Base-by-base conservation (phyloP, 30 jellyfish, hydroid and myxozoan species). In the Sanderia malayensis region DNA sequence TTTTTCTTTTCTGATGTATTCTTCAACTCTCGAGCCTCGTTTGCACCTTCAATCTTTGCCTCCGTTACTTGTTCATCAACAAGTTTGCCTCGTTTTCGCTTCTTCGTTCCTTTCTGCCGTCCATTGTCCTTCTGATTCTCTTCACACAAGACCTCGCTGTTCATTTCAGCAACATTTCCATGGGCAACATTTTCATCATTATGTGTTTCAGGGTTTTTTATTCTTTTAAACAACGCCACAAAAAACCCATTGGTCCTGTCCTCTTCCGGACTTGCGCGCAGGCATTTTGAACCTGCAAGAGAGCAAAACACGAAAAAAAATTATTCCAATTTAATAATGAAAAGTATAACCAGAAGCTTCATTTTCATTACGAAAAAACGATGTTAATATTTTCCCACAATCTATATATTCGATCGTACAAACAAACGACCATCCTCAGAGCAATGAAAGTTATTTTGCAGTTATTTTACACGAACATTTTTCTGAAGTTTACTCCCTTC, bases 241-340 rank as follows among this genome's bases (percentile, higher is more conserved):
- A 90, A 90, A 65, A 90, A 90, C 0, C 98, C 98, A 52, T 90
- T 90, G 18, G 98, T 90, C 8, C 31, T 52, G 65, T 84, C 95
- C 7, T 28, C 53, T 8, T 78, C 94, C 2, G 98, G 94, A 45
- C 77, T 60, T 1, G 98, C 98, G 1, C 98, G 91, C 1, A 90
- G 49, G 45, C 98, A 90, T 25, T 70, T 67, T 18, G 65, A 49
- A 19, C 97, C 98, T 83, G 33, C 21, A 65, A 33, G 23, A 27
- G 30, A 44, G 47, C 61, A 46, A 10, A 46, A 28, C 4, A 20
- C 24, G 17, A 65, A n/a, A n/a, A n/a, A n/a, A n/a, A n/a, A n/a
- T n/a, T n/a, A n/a, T n/a, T n/a, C n/a, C n/a, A n/a, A n/a, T n/a
- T n/a, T n/a, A n/a, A n/a, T n/a, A n/a, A n/a, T n/a, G n/a, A n/a